A percentile compares a stretch with the other conserved stretches of the same genome.
These are phyloP conservation scores for Trichoplusia ni DNA, from an alignment of 1,140 invertebrate species.

Conservation along the genomic window DNA sequence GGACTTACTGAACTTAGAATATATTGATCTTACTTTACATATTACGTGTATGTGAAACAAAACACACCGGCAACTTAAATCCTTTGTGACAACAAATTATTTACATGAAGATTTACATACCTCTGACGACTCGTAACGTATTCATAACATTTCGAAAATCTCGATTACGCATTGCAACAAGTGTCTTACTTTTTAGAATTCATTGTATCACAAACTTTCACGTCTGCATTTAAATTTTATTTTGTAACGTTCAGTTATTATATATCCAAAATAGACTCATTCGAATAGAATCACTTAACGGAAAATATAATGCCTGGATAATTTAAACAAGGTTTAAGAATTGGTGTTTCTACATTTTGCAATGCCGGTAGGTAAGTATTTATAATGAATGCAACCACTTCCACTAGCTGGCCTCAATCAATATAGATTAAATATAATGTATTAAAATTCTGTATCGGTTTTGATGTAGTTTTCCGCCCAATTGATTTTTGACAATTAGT, in stretches of 20 bases:
- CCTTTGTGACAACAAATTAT: background rate
- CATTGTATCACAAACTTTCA: constrained; percentile 21
- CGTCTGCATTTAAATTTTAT: constrained; percentile 5
- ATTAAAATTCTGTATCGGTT: constrained; percentile 59
- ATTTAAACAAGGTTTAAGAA: constrained; percentile 27
- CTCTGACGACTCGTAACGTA: constrained; percentile 11
- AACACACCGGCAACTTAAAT: background rate
- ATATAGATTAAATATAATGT: constrained; percentile 67
- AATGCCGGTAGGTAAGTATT: constrained; percentile 37
- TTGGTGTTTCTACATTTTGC: constrained; percentile 32
- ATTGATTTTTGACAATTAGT: constrained; percentile 37
- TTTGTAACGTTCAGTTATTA: background rate
- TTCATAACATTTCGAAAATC: constrained; percentile 22
- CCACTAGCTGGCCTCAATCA: constrained; percentile 72
- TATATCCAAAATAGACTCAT: background rate
- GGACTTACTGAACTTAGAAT: constrained; percentile 9
- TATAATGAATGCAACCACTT: constrained; percentile 64
- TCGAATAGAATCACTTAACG: constrained; percentile 8
- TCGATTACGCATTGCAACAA: constrained; percentile 10
- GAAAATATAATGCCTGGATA: constrained; percentile 15
- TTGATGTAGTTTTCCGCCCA: constrained; percentile 38
- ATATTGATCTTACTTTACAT: constrained; percentile 19
- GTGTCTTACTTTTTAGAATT: constrained; percentile 24
- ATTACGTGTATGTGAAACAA: background rate
- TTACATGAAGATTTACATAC: constrained; percentile 8